Evolutionary conservation across 2,888 invertebrate species (phyloP).

Genomic region (Eutolmus rufibarbis): DNA sequence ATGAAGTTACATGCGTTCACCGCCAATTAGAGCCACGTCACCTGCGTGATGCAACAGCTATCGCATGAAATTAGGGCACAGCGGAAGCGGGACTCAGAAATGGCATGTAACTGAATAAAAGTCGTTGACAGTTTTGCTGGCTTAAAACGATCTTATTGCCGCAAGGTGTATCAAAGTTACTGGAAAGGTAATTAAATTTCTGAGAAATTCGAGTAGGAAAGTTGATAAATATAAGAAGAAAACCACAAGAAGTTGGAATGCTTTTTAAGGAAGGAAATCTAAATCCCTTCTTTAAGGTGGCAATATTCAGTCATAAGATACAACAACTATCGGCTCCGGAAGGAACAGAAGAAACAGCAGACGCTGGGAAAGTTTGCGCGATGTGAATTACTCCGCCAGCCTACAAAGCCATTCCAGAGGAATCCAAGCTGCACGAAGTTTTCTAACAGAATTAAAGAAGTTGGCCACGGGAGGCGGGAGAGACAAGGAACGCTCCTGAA

Average conservation of each 20-base stretch:
- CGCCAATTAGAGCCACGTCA: background rate
- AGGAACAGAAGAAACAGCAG: background rate
- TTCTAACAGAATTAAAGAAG: constrained; percentile 33
- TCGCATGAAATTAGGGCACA: background rate
- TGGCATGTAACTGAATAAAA: background rate
- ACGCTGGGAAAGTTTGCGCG: background rate
- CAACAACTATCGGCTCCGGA: constrained; percentile 1
- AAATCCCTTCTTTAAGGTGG: constrained; percentile 1
- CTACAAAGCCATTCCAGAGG: background rate
- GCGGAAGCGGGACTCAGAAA: background rate
- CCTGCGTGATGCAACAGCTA: background rate
- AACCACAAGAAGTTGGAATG: background rate
- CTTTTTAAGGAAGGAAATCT: background rate
- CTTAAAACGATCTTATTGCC: background rate
- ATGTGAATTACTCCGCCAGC: background rate
- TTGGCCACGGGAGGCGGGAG: background rate
- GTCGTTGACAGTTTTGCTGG: background rate
- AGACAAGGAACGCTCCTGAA: background rate
- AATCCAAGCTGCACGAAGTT: constrained; percentile 18
- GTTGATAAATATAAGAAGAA: background rate
- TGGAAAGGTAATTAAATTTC: constrained; percentile 24
- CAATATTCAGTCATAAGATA: constrained; percentile 5
- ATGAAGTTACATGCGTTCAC: background rate
- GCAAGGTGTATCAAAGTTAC: background rate
- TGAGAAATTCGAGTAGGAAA: constrained; percentile 1